Percentiles rank a stretch among this genome's conserved stretches.
Conservation (phyloP, 2,113 vertebrate species). For the Eubucco bourcierii region DNA sequence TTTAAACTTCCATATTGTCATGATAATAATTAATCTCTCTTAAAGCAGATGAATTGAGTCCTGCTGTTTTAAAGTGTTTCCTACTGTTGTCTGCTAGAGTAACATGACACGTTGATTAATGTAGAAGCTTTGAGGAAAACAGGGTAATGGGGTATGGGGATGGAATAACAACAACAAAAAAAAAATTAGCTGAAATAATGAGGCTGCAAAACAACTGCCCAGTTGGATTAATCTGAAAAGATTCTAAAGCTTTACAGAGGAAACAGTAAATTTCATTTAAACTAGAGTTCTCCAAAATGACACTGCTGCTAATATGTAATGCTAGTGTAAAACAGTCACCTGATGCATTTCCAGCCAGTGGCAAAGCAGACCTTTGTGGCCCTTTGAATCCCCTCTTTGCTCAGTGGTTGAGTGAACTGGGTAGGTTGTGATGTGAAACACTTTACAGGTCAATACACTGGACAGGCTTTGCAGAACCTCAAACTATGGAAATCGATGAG, state of each 20-base stretch:
- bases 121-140: constrained; percentile 31
- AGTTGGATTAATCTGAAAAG: background rate
- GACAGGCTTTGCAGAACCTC: background rate
- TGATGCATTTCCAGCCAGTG: background rate
- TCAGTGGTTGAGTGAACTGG: background rate
- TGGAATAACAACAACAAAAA: background rate
- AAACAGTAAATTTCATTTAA: background rate
- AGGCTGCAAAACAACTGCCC: background rate
- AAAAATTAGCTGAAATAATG: constrained; percentile 4
- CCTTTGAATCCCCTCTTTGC: background rate
- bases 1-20: background rate
- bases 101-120: constrained; percentile 31
- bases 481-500: background rate
- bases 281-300: background rate
- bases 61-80: constrained; percentile 43
- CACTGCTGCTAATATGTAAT: background rate
- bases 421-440: background rate
- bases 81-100: constrained; percentile 14
- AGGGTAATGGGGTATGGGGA: fast-evolving
- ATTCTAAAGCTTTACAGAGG: background rate
- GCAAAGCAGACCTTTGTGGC: background rate
- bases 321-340: background rate
- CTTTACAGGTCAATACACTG: background rate
- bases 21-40: constrained; percentile 37
- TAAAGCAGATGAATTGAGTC: constrained; percentile 11